Base-by-base conservation (phyloP, 2,113 vertebrate species). In the Zootoca vivipara region DNA sequence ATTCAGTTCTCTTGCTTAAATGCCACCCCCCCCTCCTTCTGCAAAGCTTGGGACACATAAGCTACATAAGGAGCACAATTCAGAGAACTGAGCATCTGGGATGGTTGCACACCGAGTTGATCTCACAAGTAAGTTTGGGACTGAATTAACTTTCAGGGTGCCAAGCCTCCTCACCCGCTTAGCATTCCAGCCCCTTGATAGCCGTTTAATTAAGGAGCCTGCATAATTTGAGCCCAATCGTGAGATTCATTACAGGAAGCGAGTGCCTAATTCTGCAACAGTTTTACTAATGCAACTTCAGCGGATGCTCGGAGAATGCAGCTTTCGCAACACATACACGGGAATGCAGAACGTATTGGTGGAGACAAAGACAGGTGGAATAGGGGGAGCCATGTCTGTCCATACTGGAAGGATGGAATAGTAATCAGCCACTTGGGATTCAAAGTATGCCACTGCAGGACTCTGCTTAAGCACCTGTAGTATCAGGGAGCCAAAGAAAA, bases 121-220 rank as follows among this genome's bases (percentile, higher is more conserved):
- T 3, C 0, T 0, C 62, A 56, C 78, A 10, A 9, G 13, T 64
- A 78, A 86, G 40, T 87, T 88, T 33, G 70, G 84, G 84, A 90
- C 89, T 33, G 77, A 82, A 87, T 6, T 58, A 92, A 89, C 93
- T 90, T 86, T 90, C 89, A 78, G 86, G 93, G 91, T 91, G 87
- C 90, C 92, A 79, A 87, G 89, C 0, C 78, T 82, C 65, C 70
- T 89, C 93, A 91, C 82, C 72, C 69, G 92, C 69, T 38, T 93
- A 88, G 92, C 0, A 0, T 78, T 90, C 91, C 91, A 92, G 92
- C 88, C 92, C 91, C 91, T 92, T 91, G 86, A 83, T 83, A 92
- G 90, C 95, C 93, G 87, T 94, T 96, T 96, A 95, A 96, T 96
- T 93, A 95, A 94, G 94, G 94, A 87, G 88, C 88, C 93, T 88